Evolutionary conservation across 2,797 vertebrate genomes (phyloP), one percentile per base, ranked within the genome.

Genomic region (Philypnodon macrostomus): DNA sequence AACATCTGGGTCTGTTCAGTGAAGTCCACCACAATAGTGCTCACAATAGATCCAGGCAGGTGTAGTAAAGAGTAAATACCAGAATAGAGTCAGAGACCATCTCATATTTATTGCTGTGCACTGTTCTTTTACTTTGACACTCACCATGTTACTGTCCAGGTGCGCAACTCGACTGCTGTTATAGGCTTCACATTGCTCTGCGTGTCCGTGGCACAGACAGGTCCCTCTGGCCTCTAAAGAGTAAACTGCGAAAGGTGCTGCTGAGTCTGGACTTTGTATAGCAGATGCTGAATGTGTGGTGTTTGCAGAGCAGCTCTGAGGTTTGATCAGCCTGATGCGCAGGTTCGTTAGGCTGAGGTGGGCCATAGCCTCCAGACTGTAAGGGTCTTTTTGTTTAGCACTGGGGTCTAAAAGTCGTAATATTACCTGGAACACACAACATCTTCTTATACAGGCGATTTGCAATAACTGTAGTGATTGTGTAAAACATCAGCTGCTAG

Each of bases 121-220:
- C 26, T 37, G 14, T 21, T 54, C 11, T 53, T 49, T 52, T 8
- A 16, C 40, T 58, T 27, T 24, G 14, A 49, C 18, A 34, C 85
- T 76, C 62, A 89, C 89, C 81, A 52, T 53, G 50, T 64, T 63
- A 39, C 52, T 67, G 32, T 73, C 48, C 39, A 63, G 59, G 1
- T 9, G 47, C 8, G 64, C 32, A 7, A 65, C 70, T 15, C 40
- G 49, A 32, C 56, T 71, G 46, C 21, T 50, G 55, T 75, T 72
- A 59, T 63, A 23, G 14, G 83, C 65, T 49, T 87, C 65, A 1
- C 94, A 95, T 11, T 87, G 56, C 63, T 94, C 92, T 2, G 93
- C 93, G 0, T 95, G 94, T 2, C 94, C 94, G 0, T 95, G 90
- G 56, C 94, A 95, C 58, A 95, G 86, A 63, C 93, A 95, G 44